phyloP scores from a whole-genome alignment of 1,140 invertebrate species.

The Pseudoatta argentina region DNA sequence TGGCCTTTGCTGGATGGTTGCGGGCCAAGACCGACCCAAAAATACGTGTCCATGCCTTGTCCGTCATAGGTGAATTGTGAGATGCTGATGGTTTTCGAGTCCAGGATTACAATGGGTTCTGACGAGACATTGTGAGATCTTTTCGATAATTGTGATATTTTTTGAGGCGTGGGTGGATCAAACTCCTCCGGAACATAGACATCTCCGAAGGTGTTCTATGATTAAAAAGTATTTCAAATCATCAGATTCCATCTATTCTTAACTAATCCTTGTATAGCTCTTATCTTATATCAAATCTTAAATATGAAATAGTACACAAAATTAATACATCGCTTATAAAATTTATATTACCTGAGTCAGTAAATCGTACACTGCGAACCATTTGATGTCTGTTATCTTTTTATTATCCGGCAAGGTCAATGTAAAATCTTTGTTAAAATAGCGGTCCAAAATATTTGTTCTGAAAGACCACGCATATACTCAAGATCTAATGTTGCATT shows the following conservation, averaged over 20 bases:
- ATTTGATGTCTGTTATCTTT: constrained; percentile 95
- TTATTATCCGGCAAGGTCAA: constrained; percentile 94
- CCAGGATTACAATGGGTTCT: constrained; percentile 91
- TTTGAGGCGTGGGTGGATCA: constrained; percentile 93
- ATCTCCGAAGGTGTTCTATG: constrained; percentile 94
- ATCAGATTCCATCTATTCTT: no score
- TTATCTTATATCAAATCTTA: not conserved
- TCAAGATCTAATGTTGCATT: not conserved
- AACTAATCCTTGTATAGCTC: not conserved
- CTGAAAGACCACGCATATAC: constrained; percentile 85
- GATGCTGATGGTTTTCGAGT: constrained; percentile 93
- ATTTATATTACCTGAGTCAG: constrained; percentile 88
- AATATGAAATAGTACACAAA: not conserved
- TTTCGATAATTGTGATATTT: constrained; percentile 90
- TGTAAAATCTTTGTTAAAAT: constrained; percentile 95
- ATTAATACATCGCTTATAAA: not conserved
- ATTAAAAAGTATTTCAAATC: not conserved
- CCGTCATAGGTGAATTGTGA: constrained; percentile 93
- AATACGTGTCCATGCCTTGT: constrained; percentile 91
- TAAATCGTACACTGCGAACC: constrained; percentile 96
- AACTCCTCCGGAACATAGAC: constrained; percentile 96
- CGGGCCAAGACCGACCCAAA: constrained; percentile 95
- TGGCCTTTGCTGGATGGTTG: constrained; percentile 93
- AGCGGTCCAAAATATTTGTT: constrained; percentile 94
- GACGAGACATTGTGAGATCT: constrained; percentile 90